Conservation (phyloP, 2,797 vertebrate genomes). For the Hippopotamyrus pictus region DNA sequence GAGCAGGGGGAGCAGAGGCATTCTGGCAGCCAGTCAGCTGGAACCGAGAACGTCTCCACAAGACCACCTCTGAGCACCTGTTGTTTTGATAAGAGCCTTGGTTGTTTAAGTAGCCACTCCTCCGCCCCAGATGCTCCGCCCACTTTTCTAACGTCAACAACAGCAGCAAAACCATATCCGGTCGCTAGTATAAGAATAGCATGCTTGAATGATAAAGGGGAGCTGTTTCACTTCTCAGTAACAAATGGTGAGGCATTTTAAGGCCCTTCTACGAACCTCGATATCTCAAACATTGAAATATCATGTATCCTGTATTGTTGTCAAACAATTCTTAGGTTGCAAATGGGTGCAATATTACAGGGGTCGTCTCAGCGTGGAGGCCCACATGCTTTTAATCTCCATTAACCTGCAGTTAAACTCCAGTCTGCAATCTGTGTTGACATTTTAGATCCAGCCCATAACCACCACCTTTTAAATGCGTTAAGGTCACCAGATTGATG, state of each 20-base stretch:
- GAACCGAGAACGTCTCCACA: conserved; percentile 35
- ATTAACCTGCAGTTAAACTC: background rate
- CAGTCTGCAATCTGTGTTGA: background rate
- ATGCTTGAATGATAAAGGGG: background rate
- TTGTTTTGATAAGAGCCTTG: conserved; percentile 42
- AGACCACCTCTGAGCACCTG: conserved; percentile 41
- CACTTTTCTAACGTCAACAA: background rate
- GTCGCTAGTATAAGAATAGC: background rate
- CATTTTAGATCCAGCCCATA: background rate
- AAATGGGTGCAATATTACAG: background rate
- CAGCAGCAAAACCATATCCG: background rate
- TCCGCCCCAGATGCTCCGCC: background rate
- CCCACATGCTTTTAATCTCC: background rate
- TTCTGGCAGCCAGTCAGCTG: conserved; percentile 39
- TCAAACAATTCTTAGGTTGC: background rate
- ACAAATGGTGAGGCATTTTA: background rate
- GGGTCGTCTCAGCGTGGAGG: background rate
- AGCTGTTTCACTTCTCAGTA: background rate
- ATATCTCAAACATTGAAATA: background rate
- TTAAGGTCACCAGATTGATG: conserved; percentile 1
- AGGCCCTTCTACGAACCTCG: background rate
- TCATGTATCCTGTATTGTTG: background rate
- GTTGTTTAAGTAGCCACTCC: conserved; percentile 28
- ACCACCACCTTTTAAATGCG: background rate
- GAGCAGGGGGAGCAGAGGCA: conserved; percentile 30